Conservation (phyloP, 30 jellyfish, hydroid and myxozoan species). For the Aurelia coerulea region DNA sequence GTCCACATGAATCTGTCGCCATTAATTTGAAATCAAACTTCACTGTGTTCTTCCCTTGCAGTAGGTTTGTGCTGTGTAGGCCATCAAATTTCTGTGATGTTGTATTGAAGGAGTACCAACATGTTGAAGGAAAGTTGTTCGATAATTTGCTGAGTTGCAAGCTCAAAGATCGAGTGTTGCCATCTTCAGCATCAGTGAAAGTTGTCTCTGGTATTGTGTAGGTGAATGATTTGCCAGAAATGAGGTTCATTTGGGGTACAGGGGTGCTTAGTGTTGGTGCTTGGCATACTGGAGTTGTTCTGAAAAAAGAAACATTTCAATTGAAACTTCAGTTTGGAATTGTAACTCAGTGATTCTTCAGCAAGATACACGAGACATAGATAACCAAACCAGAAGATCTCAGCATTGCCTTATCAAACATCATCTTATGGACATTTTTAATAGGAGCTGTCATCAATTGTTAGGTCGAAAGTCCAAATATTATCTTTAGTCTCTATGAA, state of each 20-base stretch:
- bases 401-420: no score
- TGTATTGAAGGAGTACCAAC: conserved; percentile 40
- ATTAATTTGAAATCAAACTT: conserved; percentile 5
- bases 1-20: conserved; percentile 32
- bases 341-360: background rate
- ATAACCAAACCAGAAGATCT: no score
- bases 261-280: conserved; percentile 20
- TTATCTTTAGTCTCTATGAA: no score
- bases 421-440: no score
- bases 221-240: conserved; percentile 38
- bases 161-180: conserved; percentile 52
- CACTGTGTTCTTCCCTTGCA: background rate
- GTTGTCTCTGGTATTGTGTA: conserved; percentile 39
- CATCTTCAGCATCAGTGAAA: conserved; percentile 64
- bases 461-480: no score
- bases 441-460: no score
- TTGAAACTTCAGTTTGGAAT: background rate
- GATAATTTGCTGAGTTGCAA: conserved; percentile 5
- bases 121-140: conserved; percentile 27
- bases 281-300: conserved; percentile 44
- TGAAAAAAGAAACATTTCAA: background rate
- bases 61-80: conserved; percentile 16
- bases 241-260: background rate
- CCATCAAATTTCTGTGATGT: conserved; percentile 22
- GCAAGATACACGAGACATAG: no score